Base-by-base conservation (phyloP, 1,140 invertebrate genomes). In the Drosophila burlai region DNA sequence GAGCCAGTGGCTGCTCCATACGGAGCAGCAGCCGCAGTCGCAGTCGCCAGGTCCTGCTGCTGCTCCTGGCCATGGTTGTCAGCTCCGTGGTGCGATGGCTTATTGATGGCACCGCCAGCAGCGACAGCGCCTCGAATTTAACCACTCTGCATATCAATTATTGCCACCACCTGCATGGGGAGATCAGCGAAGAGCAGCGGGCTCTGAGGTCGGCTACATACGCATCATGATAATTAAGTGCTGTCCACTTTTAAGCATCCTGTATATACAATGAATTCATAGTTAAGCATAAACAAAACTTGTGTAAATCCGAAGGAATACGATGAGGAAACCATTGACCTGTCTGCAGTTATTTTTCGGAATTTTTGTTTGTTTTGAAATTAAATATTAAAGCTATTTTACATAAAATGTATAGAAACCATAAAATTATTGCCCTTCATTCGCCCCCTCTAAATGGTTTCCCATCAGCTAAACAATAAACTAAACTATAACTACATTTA, bases 131-230 rank as follows among this genome's bases (percentile, higher is more conserved):
- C 72, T 76, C 59, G 47, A 69, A 78, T 55, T 71, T 73, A 80
- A 62, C 49, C 81, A 72, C 49, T 80, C 67, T 81, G 85, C 85
- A 89, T 89, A 89, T 89, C 85, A 89, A 85, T 80, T 89, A 89
- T 81, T 66, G 75, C 49, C 47, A 57, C 34, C 60, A 60, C 34
- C 60, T 55, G 50, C 57, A 68, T 13, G n/a, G 36, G 40, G 58
- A 16, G 60, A 61, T 29, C 52, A 47, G 24, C 24, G 54, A 52
- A 11, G 34, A 45, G 49, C 54, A 49, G 10, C 76, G 58, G 50
- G 1, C 26, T 11, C 26, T 11, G 43, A n/a, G 46, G 38, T n/a
- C 54, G 43, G 9, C 47, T n/a, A 9, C 24, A 43, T 10, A 9
- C 38, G 58, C 24, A 31, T 89, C 79, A 82, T 89, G 85, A 89